A percentile compares a stretch with the other conserved stretches of the same genome.
Conservation (phyloP, 2,888 invertebrate species). For the Anodontia alba region DNA sequence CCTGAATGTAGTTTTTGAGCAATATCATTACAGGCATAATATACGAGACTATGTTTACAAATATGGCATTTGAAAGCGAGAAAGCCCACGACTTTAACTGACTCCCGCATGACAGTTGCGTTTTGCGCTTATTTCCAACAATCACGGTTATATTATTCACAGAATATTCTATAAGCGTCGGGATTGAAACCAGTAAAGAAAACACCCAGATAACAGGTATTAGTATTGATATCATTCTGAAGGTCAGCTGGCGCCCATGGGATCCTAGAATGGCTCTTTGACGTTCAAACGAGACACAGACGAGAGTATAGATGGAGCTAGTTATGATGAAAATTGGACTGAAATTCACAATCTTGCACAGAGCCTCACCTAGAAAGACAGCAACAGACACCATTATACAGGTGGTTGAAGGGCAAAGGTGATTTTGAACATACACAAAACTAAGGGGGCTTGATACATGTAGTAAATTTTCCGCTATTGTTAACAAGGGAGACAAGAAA, state of each 20-base stretch:
- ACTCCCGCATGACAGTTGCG: constrained; percentile 43
- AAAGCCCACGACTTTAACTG: constrained; percentile 26
- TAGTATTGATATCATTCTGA: constrained; percentile 11
- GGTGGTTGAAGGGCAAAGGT: no score
- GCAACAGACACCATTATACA: no score
- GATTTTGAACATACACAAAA: no score
- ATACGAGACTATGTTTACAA: constrained; percentile 63
- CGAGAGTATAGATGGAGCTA: constrained; percentile 56
- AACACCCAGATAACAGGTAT: constrained; percentile 34
- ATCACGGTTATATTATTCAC: neutral
- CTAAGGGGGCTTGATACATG: no score
- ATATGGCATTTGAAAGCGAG: constrained; percentile 58
- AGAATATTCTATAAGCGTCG: constrained; percentile 37
- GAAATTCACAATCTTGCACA: constrained; percentile 50
- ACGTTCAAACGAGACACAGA: constrained; percentile 60
- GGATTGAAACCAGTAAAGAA: constrained; percentile 23
- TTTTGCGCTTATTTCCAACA: constrained; percentile 12
- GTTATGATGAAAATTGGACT: constrained; percentile 64
- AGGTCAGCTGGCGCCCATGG: constrained; percentile 26
- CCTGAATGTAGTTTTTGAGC: constrained; percentile 53
- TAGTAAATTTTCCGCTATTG: no score
- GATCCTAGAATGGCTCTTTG: constrained; percentile 42
- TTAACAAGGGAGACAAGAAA: no score
- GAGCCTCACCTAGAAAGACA: constrained; percentile 27
- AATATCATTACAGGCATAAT: constrained; percentile 62